Conservation (phyloP, 2,113 vertebrate genomes). For the Eretmochelys imbricata region DNA sequence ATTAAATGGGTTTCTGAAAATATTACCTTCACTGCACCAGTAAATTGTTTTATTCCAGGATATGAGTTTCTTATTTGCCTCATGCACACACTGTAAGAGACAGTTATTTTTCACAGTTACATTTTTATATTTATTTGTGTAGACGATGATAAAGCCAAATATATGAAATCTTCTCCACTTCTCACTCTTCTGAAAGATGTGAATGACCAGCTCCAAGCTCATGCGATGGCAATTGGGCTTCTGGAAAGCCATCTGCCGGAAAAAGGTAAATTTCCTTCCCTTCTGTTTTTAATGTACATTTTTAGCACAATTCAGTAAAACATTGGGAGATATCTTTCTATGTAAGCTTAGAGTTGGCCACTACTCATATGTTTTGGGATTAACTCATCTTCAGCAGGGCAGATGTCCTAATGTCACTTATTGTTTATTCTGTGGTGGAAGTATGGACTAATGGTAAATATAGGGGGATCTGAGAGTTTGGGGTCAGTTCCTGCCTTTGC, state of each 20-base stretch:
- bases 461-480: neutral
- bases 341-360: neutral
- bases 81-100: accelerated
- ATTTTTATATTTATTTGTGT: neutral
- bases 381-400: neutral
- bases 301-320: neutral
- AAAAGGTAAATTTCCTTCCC: neutral
- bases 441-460: neutral
- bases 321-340: neutral
- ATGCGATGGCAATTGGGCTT: slow-evolving; percentile 57
- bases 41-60: accelerated
- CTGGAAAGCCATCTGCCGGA: neutral
- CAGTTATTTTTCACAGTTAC: accelerated
- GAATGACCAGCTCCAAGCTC: slow-evolving; percentile 69
- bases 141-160: slow-evolving; percentile 2
- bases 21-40: neutral
- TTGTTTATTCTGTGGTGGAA: neutral
- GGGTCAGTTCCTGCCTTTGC: accelerated
- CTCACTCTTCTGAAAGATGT: slow-evolving; percentile 79
- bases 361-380: accelerated
- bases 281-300: accelerated
- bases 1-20: neutral
- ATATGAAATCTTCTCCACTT: slow-evolving; percentile 71
- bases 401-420: neutral
- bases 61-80: accelerated